phyloP scores from a whole-genome alignment of 2,113 vertebrate species.

The Apodemus sylvaticus region DNA sequence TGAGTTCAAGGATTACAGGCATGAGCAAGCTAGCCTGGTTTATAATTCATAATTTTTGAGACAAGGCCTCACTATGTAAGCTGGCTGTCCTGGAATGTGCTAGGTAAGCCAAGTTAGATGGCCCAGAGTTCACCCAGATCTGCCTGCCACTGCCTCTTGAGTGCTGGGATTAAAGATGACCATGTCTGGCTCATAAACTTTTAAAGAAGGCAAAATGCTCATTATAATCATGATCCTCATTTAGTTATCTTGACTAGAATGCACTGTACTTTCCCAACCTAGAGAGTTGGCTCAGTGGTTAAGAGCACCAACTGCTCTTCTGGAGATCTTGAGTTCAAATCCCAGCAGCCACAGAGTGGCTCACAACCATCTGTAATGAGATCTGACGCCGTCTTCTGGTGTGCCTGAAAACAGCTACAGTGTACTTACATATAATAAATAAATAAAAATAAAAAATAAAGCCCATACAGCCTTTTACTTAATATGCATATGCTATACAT shows the following conservation, averaged over 20 bases:
- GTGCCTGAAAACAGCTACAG: too few relatives aligned
- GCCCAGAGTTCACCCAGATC: not conserved
- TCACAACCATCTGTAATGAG: too few relatives aligned
- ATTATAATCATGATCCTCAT: not conserved
- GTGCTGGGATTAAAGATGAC: not conserved
- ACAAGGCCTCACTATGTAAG: not conserved
- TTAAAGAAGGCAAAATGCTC: not conserved
- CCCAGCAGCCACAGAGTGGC: too few relatives aligned
- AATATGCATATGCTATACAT: not conserved
- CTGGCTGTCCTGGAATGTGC: not conserved
- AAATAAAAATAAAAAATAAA: not conserved
- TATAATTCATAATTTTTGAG: not conserved
- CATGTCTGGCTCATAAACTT: not conserved
- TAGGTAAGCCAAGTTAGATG: not conserved
- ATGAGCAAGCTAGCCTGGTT: not conserved
- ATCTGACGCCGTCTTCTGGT: too few relatives aligned
- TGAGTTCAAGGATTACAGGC: not conserved
- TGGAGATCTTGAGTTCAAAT: too few relatives aligned
- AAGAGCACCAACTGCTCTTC: too few relatives aligned
- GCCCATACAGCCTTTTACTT: not conserved
- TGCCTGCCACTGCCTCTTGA: not conserved
- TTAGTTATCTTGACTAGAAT: conserved; percentile 16
- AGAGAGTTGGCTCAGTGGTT: too few relatives aligned
- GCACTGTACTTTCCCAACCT: not conserved
- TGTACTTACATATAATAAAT: too few relatives aligned